A percentile compares a stretch with the other conserved stretches of the same genome.
Conservation (phyloP, 1,140 invertebrate species). For the Drosophila bifasciata region DNA sequence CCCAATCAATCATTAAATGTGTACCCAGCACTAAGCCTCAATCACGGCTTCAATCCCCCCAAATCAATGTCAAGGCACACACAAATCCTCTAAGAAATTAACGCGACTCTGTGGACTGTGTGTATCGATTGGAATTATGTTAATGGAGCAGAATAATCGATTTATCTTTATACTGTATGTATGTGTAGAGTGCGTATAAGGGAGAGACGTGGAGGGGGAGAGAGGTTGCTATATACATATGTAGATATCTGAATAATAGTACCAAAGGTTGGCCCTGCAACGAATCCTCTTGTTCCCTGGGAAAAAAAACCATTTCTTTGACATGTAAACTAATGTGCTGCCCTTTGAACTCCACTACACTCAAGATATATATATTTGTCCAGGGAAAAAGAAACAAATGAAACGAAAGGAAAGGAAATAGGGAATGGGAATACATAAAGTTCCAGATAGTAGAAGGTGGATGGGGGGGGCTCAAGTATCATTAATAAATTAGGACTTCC, state of each 20-base stretch:
- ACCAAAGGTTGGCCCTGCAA: not conserved
- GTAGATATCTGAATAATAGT: slow-evolving; percentile 12
- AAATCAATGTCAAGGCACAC: not conserved
- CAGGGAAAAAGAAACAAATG: not conserved
- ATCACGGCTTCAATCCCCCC: slow-evolving; percentile 13
- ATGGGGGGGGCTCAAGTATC: slow-evolving; percentile 42
- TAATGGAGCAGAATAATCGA: slow-evolving; percentile 29
- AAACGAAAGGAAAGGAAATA: not conserved
- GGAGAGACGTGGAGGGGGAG: too few species aligned
- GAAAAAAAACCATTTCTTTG: slow-evolving; percentile 41
- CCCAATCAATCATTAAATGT: too few species aligned
- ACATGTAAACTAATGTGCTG: slow-evolving; percentile 61
- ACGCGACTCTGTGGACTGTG: not conserved
- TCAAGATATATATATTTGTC: not conserved
- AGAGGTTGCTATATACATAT: slow-evolving; percentile 4
- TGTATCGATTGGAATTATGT: slow-evolving; percentile 46
- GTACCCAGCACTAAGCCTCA: too few species aligned
- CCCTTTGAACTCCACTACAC: slow-evolving; percentile 24
- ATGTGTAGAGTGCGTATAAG: slow-evolving; percentile 15
- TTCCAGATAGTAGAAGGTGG: slow-evolving; percentile 4
- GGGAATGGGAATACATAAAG: slow-evolving; percentile 5
- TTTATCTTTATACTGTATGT: slow-evolving; percentile 2
- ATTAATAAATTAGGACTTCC: slow-evolving; percentile 73
- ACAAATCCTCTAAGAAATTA: slow-evolving; percentile 29
- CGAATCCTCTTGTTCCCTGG: slow-evolving; percentile 23